Base-by-base conservation (phyloP, 2,113 vertebrate species). In the Psilopsiagon aurifrons region DNA sequence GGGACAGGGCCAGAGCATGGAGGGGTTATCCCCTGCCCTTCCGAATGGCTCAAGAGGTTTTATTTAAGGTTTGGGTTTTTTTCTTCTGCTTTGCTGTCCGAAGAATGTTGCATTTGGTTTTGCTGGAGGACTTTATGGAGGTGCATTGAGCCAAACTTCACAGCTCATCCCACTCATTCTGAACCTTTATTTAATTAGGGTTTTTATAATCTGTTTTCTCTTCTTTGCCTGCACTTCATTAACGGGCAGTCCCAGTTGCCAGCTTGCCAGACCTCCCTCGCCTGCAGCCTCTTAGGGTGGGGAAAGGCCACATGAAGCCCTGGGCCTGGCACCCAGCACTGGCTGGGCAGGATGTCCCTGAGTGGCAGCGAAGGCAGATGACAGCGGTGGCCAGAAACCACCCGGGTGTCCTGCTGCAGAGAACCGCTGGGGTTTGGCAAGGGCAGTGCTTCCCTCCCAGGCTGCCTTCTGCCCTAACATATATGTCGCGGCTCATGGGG, bases 401-500 rank as follows among this genome's bases (percentile, higher is more conserved):
- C 44, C 11, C 2, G 2, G 2, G 3, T 10, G 31, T 57, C 27
- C 51, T 2, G 7, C 24, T 7, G n/a, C 8, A 29, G 55, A 29
- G 47, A 41, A 29, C 51, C 3, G 1, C 57, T 35, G 22, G 22
- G 10, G 22, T 11, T 10, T n/a, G n/a, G n/a, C 1, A 4, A 47
- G n/a, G 49, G n/a, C 7, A 0, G 22, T 18, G 7, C 17, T 49
- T 35, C 35, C 51, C 12, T 17, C 44, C 22, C 5, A 6, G 4
- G 8, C 74, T 27, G 47, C 1, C 0, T 18, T 7, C 3, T 2
- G 33, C 46, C 3, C 46, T 1, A 1, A 29, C 29, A 1, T 13
- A 1, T 11, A 70, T 2, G 9, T 14, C 4, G 0, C 0, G 0
- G 23, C 70, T 64, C 28, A 37, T 1, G 2, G n/a, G 7, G 33